Conservation (phyloP, 2,113 vertebrate species). For the Platichthys flesus region DNA sequence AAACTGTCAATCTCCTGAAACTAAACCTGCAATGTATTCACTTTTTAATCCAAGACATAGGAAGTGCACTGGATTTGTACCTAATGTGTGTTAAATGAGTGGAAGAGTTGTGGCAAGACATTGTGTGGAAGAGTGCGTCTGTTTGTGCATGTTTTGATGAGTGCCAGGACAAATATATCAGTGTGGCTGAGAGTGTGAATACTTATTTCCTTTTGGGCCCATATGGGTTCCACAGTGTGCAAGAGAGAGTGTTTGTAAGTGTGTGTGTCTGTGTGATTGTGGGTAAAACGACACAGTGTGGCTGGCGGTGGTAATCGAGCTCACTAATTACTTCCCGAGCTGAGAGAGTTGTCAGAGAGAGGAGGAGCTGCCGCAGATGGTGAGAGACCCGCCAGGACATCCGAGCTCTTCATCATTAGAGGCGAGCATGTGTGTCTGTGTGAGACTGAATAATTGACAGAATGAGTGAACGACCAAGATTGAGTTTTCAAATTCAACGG, state of each 20-base stretch:
- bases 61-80: not conserved
- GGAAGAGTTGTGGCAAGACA: not conserved
- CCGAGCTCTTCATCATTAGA: conserved; percentile 73
- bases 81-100: too few relatives aligned
- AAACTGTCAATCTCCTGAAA: not conserved
- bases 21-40: not conserved
- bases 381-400: conserved; percentile 73
- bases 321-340: conserved; percentile 78
- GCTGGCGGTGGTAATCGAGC: conserved; percentile 66
- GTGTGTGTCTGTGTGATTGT: conserved; percentile 23
- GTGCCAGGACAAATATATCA: conserved; percentile 27
- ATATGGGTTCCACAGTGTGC: conserved; percentile 26
- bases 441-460: conserved; percentile 50
- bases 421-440: conserved; percentile 62
- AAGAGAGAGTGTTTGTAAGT: conserved; percentile 9
- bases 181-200: conserved; percentile 21
- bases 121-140: conserved; percentile 29
- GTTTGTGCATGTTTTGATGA: conserved; percentile 23
- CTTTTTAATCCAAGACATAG: not conserved
- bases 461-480: conserved; percentile 17
- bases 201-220: conserved; percentile 27
- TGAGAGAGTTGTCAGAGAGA: conserved; percentile 76
- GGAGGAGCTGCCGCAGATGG: conserved; percentile 81
- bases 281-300: conserved; percentile 45
- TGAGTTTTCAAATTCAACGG: conserved; percentile 48